A percentile compares a stretch with the other conserved stretches of the same genome.
These are phyloP conservation scores for Temnothorax ravouxi DNA, from an alignment of 2,888 invertebrate genomes.

Conservation along the genomic window DNA sequence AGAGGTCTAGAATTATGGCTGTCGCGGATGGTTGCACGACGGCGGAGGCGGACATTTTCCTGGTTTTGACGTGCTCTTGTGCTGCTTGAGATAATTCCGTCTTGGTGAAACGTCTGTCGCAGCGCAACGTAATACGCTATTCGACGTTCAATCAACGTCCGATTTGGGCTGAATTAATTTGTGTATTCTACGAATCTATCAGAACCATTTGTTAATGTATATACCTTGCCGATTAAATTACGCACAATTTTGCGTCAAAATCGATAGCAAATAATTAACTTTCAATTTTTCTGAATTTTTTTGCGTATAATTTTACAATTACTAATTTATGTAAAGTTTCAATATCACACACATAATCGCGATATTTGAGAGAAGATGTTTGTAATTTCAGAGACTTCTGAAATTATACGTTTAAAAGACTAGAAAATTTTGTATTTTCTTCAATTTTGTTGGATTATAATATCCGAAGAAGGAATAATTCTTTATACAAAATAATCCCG, in stretches of 20 bases:
- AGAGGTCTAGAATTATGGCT: slow-evolving; percentile 38
- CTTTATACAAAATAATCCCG: slow-evolving; percentile 4
- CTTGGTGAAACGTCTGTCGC: slow-evolving; percentile 2
- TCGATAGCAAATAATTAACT: not conserved
- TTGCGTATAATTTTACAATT: not conserved
- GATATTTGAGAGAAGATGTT: not conserved
- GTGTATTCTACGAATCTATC: not conserved
- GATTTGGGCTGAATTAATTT: not conserved
- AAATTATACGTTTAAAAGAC: not conserved
- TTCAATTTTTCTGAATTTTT: not conserved
- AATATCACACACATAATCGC: not conserved
- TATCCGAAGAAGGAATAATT: not conserved
- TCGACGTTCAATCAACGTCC: slow-evolving; percentile 13
- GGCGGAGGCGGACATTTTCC: slow-evolving; percentile 19
- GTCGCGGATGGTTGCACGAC: slow-evolving; percentile 14
- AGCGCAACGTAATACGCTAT: not conserved
- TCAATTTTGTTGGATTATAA: slow-evolving; percentile 20
- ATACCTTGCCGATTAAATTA: not conserved
- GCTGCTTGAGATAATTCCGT: slow-evolving; percentile 26
- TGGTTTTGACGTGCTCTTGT: slow-evolving; percentile 18
- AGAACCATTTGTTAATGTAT: not conserved
- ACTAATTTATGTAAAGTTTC: not conserved
- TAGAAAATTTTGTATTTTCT: not conserved
- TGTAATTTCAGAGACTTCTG: not conserved
- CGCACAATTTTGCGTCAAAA: not conserved